Evolutionary conservation across 2,888 invertebrate species (phyloP).

Genomic region (Bhutanitis thaidina): DNA sequence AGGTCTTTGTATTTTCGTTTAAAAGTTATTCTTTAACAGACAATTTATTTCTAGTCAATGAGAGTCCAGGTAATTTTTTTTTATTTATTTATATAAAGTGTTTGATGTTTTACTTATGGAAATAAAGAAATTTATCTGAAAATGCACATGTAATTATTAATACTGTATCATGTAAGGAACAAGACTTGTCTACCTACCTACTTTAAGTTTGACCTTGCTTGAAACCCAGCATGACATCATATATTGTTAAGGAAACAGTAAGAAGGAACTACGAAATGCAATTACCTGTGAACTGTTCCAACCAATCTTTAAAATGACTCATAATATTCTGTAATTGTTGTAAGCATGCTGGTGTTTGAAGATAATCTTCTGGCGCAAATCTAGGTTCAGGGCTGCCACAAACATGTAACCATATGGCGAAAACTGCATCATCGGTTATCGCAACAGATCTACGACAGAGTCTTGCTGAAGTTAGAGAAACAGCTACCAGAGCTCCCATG

Average conservation of each 20-base stretch:
- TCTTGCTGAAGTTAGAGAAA: slow-evolving; percentile 55
- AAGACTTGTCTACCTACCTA: no score
- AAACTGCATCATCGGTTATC: slow-evolving; percentile 57
- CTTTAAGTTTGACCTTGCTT: not conserved
- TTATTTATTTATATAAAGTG: slow-evolving; percentile 5
- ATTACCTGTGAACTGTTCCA: slow-evolving; percentile 52
- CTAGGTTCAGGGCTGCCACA: slow-evolving; percentile 60
- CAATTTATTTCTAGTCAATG: slow-evolving; percentile 15
- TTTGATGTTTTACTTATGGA: slow-evolving; percentile 3
- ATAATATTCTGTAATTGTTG: slow-evolving; percentile 51
- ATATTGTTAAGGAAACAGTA: slow-evolving; percentile 2
- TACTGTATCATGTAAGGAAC: not conserved
- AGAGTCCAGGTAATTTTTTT: slow-evolving; percentile 12
- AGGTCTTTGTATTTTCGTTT: not conserved
- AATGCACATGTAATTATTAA: not conserved
- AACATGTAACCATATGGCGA: slow-evolving; percentile 68
- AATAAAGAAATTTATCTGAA: slow-evolving; percentile 6
- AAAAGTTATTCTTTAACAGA: not conserved
- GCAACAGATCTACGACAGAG: slow-evolving; percentile 54
- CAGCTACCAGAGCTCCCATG: slow-evolving; percentile 51
- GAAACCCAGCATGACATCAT: not conserved
- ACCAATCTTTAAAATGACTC: slow-evolving; percentile 57
- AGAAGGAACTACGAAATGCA: slow-evolving; percentile 22
- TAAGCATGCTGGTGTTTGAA: slow-evolving; percentile 55
- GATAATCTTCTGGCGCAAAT: slow-evolving; percentile 61